phyloP scores from a whole-genome alignment of 2,113 vertebrate species.

The Megaceryle maxima region DNA sequence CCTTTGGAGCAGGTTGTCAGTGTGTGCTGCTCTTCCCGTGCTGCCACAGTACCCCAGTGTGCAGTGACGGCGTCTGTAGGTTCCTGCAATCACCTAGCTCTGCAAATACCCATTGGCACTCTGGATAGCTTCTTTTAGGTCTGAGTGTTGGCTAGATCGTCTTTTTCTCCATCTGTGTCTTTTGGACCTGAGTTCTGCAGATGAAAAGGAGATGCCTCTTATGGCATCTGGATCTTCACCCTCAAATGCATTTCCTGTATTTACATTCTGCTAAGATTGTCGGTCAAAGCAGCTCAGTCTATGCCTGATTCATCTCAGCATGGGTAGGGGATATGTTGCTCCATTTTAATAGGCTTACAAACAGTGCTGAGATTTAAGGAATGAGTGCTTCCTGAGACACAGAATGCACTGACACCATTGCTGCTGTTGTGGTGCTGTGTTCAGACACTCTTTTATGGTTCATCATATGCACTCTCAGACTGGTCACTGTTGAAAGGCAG shows the following conservation, averaged over 20 bases:
- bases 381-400: not conserved
- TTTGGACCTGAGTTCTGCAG: not conserved
- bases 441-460: not conserved
- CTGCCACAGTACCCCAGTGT: not conserved
- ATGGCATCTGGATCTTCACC: not conserved
- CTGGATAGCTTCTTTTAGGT: not conserved
- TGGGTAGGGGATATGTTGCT: not conserved
- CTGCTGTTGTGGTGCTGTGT: not conserved
- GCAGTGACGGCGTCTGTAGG: not conserved
- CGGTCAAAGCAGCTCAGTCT: not conserved
- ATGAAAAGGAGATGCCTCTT: not conserved
- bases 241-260: not conserved
- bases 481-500: not conserved
- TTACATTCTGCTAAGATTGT: not conserved
- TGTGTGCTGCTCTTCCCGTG: not conserved
- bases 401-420: not conserved
- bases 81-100: not conserved
- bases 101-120: not conserved
- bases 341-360: not conserved
- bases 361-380: not conserved
- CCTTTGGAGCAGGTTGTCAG: not conserved
- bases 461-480: not conserved
- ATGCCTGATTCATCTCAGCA: not conserved
- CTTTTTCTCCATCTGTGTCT: not conserved
- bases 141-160: not conserved